These are phyloP conservation scores for Varecia variegata DNA, from an alignment of 2,797 vertebrate genomes.

Conservation along the genomic window DNA sequence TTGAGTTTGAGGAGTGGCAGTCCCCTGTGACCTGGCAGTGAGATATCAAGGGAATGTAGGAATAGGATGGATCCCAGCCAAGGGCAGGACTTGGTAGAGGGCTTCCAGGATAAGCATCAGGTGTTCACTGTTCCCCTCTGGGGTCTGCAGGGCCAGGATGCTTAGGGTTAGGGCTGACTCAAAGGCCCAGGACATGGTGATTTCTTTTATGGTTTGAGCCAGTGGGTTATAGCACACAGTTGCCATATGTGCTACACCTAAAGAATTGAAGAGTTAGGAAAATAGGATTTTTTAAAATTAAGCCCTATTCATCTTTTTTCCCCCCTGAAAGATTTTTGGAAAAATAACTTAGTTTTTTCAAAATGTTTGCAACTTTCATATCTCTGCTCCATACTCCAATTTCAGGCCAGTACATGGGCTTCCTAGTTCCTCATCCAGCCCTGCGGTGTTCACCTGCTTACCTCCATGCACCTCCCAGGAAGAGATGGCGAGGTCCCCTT, in stretches of 20 bases:
- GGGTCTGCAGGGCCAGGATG: rapidly evolving
- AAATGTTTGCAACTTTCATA: neutral
- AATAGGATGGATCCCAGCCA: neutral
- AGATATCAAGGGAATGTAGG: neutral
- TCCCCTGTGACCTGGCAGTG: neutral
- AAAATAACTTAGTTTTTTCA: neutral
- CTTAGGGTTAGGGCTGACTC: neutral
- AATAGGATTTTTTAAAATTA: neutral
- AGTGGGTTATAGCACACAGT: neutral
- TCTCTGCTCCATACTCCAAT: neutral
- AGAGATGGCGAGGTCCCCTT: too few species aligned
- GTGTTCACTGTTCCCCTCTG: neutral
- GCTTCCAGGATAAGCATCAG: neutral
- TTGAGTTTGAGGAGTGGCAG: neutral
- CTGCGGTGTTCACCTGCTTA: neutral
- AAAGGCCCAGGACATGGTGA: rapidly evolving
- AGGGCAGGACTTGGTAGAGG: neutral
- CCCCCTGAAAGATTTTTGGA: neutral
- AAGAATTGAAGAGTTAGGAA: neutral
- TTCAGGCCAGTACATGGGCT: neutral
- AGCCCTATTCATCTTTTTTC: neutral
- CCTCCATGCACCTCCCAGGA: neutral
- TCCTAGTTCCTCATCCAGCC: neutral
- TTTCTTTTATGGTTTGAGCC: neutral
- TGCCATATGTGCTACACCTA: neutral